Conservation (phyloP, 2,113 vertebrate genomes). For the Eidolon helvum region DNA sequence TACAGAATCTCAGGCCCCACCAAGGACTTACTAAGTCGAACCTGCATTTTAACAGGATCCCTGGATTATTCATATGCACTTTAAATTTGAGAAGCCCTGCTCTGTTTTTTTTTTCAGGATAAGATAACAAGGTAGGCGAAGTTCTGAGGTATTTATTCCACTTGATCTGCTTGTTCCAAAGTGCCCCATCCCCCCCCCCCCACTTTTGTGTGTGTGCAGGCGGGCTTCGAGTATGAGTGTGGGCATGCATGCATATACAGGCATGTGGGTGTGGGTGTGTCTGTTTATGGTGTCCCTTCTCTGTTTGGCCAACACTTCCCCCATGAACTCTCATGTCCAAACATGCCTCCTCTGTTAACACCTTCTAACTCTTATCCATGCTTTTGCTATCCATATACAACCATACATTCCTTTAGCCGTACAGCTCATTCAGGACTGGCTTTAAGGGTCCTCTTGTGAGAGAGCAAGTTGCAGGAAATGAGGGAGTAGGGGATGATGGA, state of each 20-base stretch:
- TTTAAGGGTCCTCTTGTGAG: neutral
- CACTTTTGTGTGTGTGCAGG: neutral
- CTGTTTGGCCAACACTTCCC: neutral
- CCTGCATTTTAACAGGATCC: neutral
- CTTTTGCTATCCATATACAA: neutral
- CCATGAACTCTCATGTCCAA: neutral
- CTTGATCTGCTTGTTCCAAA: neutral
- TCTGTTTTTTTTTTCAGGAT: neutral
- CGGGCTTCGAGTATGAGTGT: neutral
- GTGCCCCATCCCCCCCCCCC: rapidly evolving
- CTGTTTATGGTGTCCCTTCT: neutral
- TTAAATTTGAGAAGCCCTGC: neutral
- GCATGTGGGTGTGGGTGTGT: neutral
- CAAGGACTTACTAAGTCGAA: neutral
- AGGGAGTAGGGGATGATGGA: neutral
- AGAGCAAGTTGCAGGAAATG: neutral
- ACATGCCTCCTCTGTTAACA: neutral
- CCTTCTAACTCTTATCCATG: neutral
- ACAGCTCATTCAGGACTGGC: neutral
- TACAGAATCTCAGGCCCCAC: neutral
- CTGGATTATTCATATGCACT: neutral
- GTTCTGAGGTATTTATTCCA: neutral
- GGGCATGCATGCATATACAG: neutral
- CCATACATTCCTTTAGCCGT: neutral
- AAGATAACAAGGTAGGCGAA: neutral